Base-by-base conservation (phyloP, 2,797 vertebrate genomes). In the Parauchenoglanis punctatus region DNA sequence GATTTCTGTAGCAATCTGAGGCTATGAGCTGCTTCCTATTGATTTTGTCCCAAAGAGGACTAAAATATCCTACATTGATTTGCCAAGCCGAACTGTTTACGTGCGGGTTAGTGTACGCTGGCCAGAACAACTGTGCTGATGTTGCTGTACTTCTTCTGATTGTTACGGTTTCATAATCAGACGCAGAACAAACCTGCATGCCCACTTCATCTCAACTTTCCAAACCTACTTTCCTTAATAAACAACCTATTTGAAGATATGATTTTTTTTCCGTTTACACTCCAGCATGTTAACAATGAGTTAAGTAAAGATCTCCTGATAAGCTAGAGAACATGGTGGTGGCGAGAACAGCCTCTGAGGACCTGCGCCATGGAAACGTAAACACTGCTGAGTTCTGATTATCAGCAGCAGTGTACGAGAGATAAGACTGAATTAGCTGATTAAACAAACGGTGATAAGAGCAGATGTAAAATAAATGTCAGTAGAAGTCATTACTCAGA, bases 351-450 rank as follows among this genome's bases (percentile, higher is more conserved):
- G 13, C 81, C 72, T 83, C 86, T 67, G 28, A 67, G 81, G 63
- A 56, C 49, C 70, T 77, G 86, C 81, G 31, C 86, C 52, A 87
- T 87, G 86, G 86, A 87, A 87, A 84, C 86, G 15, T 68, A 87
- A 84, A 84, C 81, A 84, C 73, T 25, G 65, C 86, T 10, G n/a
- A 59, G 73, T 10, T 84, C 52, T 70, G 63, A 70, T 78, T 78
- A 87, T 78, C 86, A 77, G 15, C 72, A 44, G 61, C 56, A 28
- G 61, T 17, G 63, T 25, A 23, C 58, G 59, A 17, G 52, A 84
- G 86, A 78, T 78, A 70, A 81, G 54, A 81, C 35, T 28, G 77
- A 86, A 82, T 83, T 63, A 83, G 56, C 17, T 75, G 80, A 75
- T 83, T 65, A 52, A 63, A 87, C 68, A 83, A 70, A 78, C 7